Conservation (phyloP, 2,797 vertebrate genomes). For the Alcedo atthis region DNA sequence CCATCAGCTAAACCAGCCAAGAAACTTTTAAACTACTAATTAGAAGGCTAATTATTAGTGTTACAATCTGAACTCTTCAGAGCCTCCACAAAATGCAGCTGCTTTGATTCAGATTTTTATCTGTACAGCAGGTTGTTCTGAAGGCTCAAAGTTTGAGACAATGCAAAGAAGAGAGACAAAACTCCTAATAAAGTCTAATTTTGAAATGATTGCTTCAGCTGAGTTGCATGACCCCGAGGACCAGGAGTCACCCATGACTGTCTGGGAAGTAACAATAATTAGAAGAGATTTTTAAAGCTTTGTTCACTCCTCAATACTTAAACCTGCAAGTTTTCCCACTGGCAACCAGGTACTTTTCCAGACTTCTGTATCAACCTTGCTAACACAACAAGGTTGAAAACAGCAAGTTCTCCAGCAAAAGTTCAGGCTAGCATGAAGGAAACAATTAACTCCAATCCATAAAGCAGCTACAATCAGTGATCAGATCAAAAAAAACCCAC, state of each 20-base stretch:
- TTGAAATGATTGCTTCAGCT: background rate
- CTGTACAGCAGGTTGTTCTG: background rate
- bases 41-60: background rate
- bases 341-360: background rate
- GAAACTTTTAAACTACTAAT: background rate
- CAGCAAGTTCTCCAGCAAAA: background rate
- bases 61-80: background rate
- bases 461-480: background rate
- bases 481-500: background rate
- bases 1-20: background rate
- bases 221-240: background rate
- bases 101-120: constrained; percentile 15
- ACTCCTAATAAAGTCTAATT: background rate
- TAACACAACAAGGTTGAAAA: background rate
- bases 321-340: background rate
- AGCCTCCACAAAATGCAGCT: background rate
- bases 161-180: background rate
- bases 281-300: background rate
- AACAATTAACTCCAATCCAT: background rate
- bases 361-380: background rate
- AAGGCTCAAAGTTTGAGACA: background rate
- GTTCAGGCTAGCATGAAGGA: background rate
- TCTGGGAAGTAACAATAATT: background rate
- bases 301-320: background rate
- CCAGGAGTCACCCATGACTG: background rate